Base-by-base conservation (phyloP, 2,797 vertebrate genomes). In the Atherinosoma microstoma region DNA sequence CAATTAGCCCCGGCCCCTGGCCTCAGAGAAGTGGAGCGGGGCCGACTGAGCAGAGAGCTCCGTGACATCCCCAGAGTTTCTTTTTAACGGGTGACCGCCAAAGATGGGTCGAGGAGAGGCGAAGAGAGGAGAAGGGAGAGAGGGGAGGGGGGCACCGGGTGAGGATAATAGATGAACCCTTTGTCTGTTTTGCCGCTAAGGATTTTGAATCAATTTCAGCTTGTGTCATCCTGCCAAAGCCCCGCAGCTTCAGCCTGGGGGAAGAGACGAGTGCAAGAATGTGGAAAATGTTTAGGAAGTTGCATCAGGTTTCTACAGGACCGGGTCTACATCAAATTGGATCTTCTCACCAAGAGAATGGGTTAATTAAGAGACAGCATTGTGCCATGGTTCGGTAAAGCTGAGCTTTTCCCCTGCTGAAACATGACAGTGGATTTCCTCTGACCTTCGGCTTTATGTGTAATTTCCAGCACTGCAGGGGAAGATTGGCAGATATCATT, bases 1-100 rank as follows among this genome's bases (percentile, higher is more conserved):
- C 93, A 92, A 94, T 94, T 94, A 94, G 90, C 90, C 90, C 75
- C 59, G 38, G 88, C 87, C 87, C 84, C 82, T 54, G 58, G 85
- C 64, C 83, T 88, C 42, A 1, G 81, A 90, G 86, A 87, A 91
- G 87, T 87, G 86, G 88, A 89, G 90, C 78, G 74, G 72, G 81
- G 84, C 78, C 51, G 49, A 73, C n/a, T 64, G 74, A 63, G 80
- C 69, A 77, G 79, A 77, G 84, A 84, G 84, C 81, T 75, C 84
- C 56, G 18, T 45, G 63, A 29, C 24, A 8, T 92, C 91, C 88
- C 91, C 78, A 77, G 90, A 91, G 92, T 40, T 89, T 70, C 85
- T 67, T 70, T 85, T 84, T 75, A 85, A 87, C 58, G 79, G 87
- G 82, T 86, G 89, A 91, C 84, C 80, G 86, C 79, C 82, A 82